Conservation (phyloP, 2,888 invertebrate genomes). For the Drosophila paracracens region DNA sequence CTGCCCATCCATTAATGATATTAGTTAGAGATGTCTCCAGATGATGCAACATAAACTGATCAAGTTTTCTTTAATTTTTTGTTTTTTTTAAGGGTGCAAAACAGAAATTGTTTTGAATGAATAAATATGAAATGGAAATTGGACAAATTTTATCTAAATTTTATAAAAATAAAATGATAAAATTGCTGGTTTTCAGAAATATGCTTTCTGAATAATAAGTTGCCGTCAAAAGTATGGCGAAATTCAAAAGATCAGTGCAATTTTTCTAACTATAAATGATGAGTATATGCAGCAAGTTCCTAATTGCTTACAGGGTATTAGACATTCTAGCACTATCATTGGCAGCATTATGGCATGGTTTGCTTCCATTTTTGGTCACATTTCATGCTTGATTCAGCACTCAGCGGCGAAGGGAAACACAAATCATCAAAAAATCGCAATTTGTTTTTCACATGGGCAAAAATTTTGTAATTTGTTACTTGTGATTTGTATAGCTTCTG, state of each 20-base stretch:
- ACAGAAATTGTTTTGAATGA: too few relatives aligned
- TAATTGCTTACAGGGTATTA: neutral
- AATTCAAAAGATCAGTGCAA: neutral
- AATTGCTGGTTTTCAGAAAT: fast-evolving
- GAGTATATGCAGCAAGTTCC: neutral
- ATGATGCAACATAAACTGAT: neutral
- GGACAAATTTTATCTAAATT: neutral
- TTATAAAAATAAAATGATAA: neutral
- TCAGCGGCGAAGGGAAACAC: conserved; percentile 4
- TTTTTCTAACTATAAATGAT: neutral
- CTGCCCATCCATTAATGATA: neutral
- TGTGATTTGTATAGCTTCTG: conserved; percentile 40
- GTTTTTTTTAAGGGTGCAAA: too few relatives aligned
- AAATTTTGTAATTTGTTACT: neutral
- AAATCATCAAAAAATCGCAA: neutral
- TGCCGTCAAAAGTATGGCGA: neutral
- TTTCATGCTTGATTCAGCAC: conserved; percentile 61
- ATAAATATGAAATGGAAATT: neutral
- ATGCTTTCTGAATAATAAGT: neutral
- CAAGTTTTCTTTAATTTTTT: neutral
- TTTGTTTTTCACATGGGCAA: conserved; percentile 1
- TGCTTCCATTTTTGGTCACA: conserved; percentile 44
- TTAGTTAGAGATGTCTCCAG: too few relatives aligned
- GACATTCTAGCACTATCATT: too few relatives aligned
- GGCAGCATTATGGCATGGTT: neutral